Evolutionary conservation across 2,797 vertebrate species (phyloP).

Genomic region (Phylloscopus collybita): DNA sequence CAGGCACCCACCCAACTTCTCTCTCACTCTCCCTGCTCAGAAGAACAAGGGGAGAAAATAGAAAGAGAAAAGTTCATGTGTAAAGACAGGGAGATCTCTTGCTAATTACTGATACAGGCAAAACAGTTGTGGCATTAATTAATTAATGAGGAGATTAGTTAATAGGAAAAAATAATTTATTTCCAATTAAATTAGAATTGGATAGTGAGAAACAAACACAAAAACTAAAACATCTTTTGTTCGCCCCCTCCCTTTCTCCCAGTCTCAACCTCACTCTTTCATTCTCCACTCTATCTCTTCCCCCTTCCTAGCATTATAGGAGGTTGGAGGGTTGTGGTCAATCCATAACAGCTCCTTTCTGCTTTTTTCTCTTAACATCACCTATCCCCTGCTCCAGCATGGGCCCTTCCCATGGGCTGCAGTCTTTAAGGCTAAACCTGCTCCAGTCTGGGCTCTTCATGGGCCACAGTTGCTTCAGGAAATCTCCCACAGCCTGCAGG

Average conservation of each 20-base stretch:
- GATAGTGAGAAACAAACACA: not conserved
- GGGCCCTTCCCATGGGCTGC: not conserved
- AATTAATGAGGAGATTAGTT: not conserved
- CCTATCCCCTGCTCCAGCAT: not conserved
- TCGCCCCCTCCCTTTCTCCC: not conserved
- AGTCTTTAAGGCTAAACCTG: not conserved
- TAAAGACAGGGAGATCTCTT: not conserved
- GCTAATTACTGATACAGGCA: not conserved
- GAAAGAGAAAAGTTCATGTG: not conserved
- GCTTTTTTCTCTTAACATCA: not conserved
- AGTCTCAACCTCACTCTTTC: not conserved
- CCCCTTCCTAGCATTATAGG: not conserved
- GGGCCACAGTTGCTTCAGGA: not conserved
- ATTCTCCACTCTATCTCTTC: not conserved
- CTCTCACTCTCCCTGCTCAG: not conserved
- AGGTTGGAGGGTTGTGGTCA: fast-evolving
- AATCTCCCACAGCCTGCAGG: not conserved
- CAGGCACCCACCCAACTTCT: not conserved
- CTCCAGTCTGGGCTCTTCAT: not conserved
- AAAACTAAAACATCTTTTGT: not conserved
- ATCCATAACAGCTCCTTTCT: not conserved
- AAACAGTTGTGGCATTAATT: not conserved
- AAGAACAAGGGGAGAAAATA: not conserved
- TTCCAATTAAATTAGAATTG: not conserved
- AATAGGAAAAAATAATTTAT: not conserved